phyloP scores from a whole-genome alignment of 2,888 invertebrate genomes.

The Agrochola macilenta region DNA sequence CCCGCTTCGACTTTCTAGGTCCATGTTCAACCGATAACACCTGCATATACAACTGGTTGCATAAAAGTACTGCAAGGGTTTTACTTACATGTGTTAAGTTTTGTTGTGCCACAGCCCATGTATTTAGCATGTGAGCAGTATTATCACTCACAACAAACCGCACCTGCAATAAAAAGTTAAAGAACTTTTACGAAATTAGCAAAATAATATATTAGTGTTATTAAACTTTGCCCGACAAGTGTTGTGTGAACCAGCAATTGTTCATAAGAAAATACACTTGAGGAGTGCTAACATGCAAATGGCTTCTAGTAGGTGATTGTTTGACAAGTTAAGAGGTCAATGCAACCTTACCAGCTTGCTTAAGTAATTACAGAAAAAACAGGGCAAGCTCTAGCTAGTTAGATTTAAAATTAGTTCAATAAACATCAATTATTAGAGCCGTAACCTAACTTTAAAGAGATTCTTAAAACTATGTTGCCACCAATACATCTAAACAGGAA shows the following conservation, averaged over 20 bases:
- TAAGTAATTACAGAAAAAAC: not conserved
- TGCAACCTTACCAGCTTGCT: not conserved
- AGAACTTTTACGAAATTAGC: not conserved
- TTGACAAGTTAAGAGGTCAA: not conserved
- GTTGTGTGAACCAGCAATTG: not conserved
- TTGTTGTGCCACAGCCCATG: constrained; percentile 96
- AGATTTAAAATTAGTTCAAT: not conserved
- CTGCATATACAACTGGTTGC: too few relatives aligned
- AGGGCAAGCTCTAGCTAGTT: too few relatives aligned
- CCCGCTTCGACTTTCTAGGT: too few relatives aligned
- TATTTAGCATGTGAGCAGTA: constrained; percentile 95
- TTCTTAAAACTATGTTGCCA: not conserved
- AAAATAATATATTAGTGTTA: not conserved
- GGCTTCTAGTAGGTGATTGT: not conserved
- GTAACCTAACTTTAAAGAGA: not conserved
- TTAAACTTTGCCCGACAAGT: not conserved
- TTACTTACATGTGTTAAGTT: constrained; percentile 95
- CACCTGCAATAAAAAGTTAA: constrained; percentile 89
- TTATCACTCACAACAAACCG: constrained; percentile 97
- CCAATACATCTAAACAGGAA: not conserved
- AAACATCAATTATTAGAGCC: not conserved
- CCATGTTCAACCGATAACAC: too few relatives aligned
- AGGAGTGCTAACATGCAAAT: not conserved
- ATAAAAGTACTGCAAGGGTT: not conserved
- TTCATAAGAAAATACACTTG: not conserved